A percentile compares a stretch with the other conserved stretches of the same genome.
phyloP scores from a whole-genome alignment of 2,888 invertebrate species.

The Drosophila niveifrons region DNA sequence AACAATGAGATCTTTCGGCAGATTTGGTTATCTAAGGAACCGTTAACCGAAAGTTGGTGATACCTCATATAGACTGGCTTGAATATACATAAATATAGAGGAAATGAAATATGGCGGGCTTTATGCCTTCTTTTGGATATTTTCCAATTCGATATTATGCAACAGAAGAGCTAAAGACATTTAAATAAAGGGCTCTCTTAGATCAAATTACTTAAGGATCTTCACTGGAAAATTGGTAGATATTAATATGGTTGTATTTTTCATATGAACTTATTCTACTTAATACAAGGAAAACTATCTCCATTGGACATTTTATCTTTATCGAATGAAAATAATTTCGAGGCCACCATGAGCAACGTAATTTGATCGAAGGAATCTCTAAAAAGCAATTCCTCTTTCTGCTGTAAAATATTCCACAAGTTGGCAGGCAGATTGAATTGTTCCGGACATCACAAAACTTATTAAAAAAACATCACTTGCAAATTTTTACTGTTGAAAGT shows the following conservation, averaged over 20 bases:
- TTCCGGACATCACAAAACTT: not conserved
- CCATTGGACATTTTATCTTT: too few relatives aligned
- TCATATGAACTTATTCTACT: not conserved
- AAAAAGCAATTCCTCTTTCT: not conserved
- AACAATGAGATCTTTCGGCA: too few relatives aligned
- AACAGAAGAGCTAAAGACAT: not conserved
- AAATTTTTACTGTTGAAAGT: slow-evolving; percentile 56
- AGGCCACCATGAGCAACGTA: too few relatives aligned
- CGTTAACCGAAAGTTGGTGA: too few relatives aligned
- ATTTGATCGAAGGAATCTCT: too few relatives aligned
- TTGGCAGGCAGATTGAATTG: not conserved
- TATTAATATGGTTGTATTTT: not conserved
- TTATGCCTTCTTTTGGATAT: not conserved
- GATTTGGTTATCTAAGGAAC: too few relatives aligned
- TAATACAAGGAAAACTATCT: too few relatives aligned
- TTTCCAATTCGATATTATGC: not conserved
- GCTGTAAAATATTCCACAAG: not conserved
- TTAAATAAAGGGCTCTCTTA: too few relatives aligned
- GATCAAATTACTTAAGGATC: not conserved
- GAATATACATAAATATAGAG: too few relatives aligned
- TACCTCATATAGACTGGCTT: too few relatives aligned
- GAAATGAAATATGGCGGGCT: too few relatives aligned
- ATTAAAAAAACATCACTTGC: slow-evolving; percentile 41
- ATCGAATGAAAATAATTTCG: too few relatives aligned
- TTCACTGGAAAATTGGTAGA: not conserved